Conservation (phyloP, 2,888 invertebrate genomes). For the Steinernema hermaphroditum region DNA sequence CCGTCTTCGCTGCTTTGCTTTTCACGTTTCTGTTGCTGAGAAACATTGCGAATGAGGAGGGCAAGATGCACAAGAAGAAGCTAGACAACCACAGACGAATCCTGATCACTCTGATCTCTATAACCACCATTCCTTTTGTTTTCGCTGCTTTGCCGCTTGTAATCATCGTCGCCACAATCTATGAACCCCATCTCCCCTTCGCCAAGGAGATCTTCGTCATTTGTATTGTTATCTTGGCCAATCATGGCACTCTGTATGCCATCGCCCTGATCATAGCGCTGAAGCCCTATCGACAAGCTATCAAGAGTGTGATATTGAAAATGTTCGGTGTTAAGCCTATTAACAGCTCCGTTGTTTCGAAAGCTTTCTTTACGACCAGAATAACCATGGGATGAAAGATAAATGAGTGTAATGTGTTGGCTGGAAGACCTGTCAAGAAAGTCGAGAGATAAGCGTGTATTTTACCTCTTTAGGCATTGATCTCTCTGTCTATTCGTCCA, state of each 20-base stretch:
- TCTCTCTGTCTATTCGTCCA: too few species aligned
- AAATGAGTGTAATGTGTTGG: too few species aligned
- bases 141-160: not conserved
- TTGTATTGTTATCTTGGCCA: not conserved
- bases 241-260: not conserved
- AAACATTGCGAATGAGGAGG: not conserved
- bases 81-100: not conserved
- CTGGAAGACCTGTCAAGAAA: too few species aligned
- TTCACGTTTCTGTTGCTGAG: not conserved
- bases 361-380: not conserved
- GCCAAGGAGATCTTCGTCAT: not conserved
- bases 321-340: not conserved
- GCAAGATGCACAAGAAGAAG: not conserved
- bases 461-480: too few species aligned
- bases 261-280: not conserved
- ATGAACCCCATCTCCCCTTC: not conserved
- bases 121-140: not conserved
- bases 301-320: too few species aligned
- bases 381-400: too few species aligned
- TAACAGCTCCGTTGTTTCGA: too few species aligned
- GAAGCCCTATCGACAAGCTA: too few species aligned
- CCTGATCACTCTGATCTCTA: not conserved
- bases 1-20: not conserved
- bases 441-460: too few species aligned
- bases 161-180: not conserved